Evolutionary conservation across 2,888 invertebrate genomes (phyloP), one percentile per base, ranked within the genome.

Genomic region (Schizotus pectinicornis): DNA sequence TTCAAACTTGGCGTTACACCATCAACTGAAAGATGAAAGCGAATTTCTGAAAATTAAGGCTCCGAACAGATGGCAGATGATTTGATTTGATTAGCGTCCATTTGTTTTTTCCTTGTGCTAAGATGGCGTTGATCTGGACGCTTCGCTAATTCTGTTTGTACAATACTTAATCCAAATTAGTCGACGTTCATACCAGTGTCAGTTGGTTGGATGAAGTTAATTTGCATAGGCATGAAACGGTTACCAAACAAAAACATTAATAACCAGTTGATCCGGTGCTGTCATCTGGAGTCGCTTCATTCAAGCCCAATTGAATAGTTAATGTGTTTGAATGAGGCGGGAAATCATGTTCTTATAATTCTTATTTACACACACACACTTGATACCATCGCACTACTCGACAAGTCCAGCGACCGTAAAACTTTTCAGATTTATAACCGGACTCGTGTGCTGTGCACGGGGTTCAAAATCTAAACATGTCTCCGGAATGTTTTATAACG

Each of bases 401-500:
- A 22, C 39, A 5, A 22, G 22, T 22, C 22, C 22, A 22, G 22
- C 39, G 38, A 41, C 22, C n/a, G n/a, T 32, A n/a, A 33, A 36
- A 41, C 39, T 49, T 49, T 49, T 49, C 39, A 38, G 39, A 49
- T 49, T 49, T 39, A 39, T 49, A 38, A 49, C 39, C 13, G 22
- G 36, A 38, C 7, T 37, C 39, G 39, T 47, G 33, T 32, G 31
- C 8, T n/a, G 6, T 9, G n/a, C 11, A 22, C 22, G 22, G 22
- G 22, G 22, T 22, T 36, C 22, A 58, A 56, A 57, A 57, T 50
- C 59, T 45, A 57, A 59, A 59, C 62, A 62, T 56, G 62, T 62
- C 56, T 50, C 50, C 35, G 59, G 62, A 56, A 62, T 62, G 62
- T 59, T 54, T 59, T 52, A 53, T 58, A 53, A 33, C 43, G 58